Base-by-base conservation (phyloP, 2,888 invertebrate species). In the Papilio elwesi region DNA sequence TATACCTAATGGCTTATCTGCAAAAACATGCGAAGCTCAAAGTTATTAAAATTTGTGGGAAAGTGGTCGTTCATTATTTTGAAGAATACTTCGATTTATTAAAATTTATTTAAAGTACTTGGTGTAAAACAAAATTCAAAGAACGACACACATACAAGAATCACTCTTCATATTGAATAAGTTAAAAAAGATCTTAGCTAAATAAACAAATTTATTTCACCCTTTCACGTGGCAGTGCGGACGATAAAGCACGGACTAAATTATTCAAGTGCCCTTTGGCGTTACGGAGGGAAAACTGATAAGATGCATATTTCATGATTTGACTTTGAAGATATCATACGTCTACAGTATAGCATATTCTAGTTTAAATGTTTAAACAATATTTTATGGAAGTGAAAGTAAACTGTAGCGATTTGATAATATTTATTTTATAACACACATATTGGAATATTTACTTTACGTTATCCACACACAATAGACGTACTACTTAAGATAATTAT, bases 281-380 rank as follows among this genome's bases (percentile, higher is more conserved):
- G 71, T 67, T 72, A 47, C 68, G 53, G 67, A 63, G 52, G 67
- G 71, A 67, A 57, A 43, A 48, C 59, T 53, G 67, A 72, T 72
- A 72, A 68, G 67, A 68, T 72, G 68, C 59, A 68, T 72, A 72
- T 72, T 72, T 72, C 47, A 67, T 72, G 52, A 71, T 71, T 38
- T 38, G 57, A 51, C 66, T 51, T 71, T 57, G 65, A 51, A 66
- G 65, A 71, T 66, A 69, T 43, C 49, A 69, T 51, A 52, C 62
- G 36, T 69, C 57, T 57, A 57, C 48, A 57, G 11, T 57, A 47
- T 68, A 68, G 49, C 57, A 48, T n/a, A n/a, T 59, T 55, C 38
- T 8, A 38, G 36, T 57, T 63, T 16, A 16, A 48, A 48, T 47
- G n/a, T 47, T 63, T 6, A 0, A 63, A 16, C 11, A 47, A 47